phyloP scores from a whole-genome alignment of 53 echinoderm and acorn worm species.

The Astropecten irregularis region DNA sequence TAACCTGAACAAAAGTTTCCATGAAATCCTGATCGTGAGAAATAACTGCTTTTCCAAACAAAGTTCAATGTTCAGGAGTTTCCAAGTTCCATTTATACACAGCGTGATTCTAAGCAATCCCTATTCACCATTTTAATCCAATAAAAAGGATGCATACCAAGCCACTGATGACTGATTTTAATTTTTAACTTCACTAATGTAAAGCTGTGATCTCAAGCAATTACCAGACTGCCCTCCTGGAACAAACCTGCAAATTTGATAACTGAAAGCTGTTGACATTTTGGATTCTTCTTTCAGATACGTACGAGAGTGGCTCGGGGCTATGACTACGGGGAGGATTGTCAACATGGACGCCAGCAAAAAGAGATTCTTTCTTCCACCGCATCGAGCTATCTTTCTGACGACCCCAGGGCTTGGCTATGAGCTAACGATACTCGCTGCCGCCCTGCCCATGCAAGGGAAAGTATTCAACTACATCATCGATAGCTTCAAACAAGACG shows the following conservation, averaged over 20 bases:
- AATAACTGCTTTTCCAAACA: too few relatives aligned
- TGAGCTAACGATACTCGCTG: constrained; percentile 70
- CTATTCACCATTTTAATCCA: too few relatives aligned
- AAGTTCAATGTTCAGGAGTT: too few relatives aligned
- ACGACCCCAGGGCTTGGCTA: constrained; percentile 77
- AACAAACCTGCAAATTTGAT: neutral
- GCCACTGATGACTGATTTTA: constrained; percentile 2
- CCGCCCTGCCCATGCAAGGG: constrained; percentile 84
- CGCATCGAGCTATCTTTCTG: constrained; percentile 81
- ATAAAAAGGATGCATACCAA: too few relatives aligned
- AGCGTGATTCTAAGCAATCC: too few relatives aligned
- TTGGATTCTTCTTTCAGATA: constrained; percentile 78
- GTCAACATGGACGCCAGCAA: constrained; percentile 72
- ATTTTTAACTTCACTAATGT: constrained; percentile 4
- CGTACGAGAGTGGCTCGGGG: constrained; percentile 95
- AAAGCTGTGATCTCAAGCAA: neutral
- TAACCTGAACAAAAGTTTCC: too few relatives aligned
- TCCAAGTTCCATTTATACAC: too few relatives aligned
- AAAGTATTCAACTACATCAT: constrained; percentile 83
- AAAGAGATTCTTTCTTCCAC: constrained; percentile 76
- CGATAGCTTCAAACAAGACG: constrained; percentile 84
- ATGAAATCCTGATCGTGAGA: too few relatives aligned
- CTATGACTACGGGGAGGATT: constrained; percentile 91
- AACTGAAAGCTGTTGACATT: constrained; percentile 43
- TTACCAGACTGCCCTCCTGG: neutral